Evolutionary conservation across 2,113 vertebrate species (phyloP), one percentile per base, ranked within the genome.

Genomic region (Osmerus mordax): DNA sequence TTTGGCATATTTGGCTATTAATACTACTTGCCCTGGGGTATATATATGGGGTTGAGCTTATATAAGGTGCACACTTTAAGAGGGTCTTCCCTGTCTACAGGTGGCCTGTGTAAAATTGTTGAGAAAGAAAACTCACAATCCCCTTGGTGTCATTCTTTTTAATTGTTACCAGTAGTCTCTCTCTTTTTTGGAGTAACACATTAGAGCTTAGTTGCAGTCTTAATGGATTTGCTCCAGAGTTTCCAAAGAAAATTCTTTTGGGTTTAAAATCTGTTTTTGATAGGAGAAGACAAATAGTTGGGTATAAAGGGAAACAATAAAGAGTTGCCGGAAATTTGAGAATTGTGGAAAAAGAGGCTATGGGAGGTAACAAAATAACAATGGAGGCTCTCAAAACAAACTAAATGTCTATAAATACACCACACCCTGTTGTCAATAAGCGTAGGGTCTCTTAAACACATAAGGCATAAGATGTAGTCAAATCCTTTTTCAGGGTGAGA

Each of bases 281-380:
- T 89, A 87, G 70, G 71, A 74, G 72, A 87, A 86, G 88, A 91
- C 86, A 91, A 89, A 89, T 89, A 87, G 83, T 87, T 85, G 81
- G 75, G 80, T 80, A 85, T 89, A 87, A 90, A 84, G 69, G 51
- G 81, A 81, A 82, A 83, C 85, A 69, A 87, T 89, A 88, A 90
- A 87, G 80, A 81, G 86, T 76, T 85, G 69, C 68, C 28, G 81
- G 85, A 90, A 90, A 89, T 86, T 76, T 87, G 67, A 83, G 67
- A 75, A 81, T 83, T 81, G 73, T 73, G 87, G 88, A 88, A 90
- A 90, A 88, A 84, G 41, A 78, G 78, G 75, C 61, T 77, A 78
- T 51, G 75, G 28, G 70, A 81, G 59, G 74, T 76, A 8, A 56
- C n/a, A 18, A 13, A 65, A 53, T 78, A 71, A 75, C 63, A 65